Evolutionary conservation across 1,140 invertebrate genomes (phyloP).

Genomic region (Drosophila kohkoa): DNA sequence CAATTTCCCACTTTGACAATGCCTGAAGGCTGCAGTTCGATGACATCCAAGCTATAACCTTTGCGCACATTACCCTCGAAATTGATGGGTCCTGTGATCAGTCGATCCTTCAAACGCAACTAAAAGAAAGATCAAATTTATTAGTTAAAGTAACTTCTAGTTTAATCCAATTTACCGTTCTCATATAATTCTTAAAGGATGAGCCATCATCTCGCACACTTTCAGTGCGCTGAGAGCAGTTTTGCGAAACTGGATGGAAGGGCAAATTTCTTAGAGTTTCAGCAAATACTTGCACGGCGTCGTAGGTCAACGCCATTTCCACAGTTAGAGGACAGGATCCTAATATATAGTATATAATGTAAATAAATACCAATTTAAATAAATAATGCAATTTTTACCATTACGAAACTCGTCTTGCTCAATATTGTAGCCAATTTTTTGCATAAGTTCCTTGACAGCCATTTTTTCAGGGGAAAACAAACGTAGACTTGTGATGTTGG

Average conservation of each 20-base stretch:
- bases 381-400: slow-evolving; percentile 38
- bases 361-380: no score
- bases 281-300: slow-evolving; percentile 91
- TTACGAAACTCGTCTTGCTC: slow-evolving; percentile 85
- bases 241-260: slow-evolving; percentile 69
- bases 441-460: slow-evolving; percentile 64
- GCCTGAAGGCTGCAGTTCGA: slow-evolving; percentile 90
- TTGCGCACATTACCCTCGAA: slow-evolving; percentile 94
- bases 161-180: slow-evolving; percentile 60
- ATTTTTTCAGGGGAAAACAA: slow-evolving; percentile 87
- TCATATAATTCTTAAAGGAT: slow-evolving; percentile 93
- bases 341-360: slow-evolving; percentile 4
- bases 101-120: slow-evolving; percentile 61
- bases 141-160: slow-evolving; percentile 54
- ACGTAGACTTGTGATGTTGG: slow-evolving; percentile 92
- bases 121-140: slow-evolving; percentile 55
- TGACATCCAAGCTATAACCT: slow-evolving; percentile 92
- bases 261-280: slow-evolving; percentile 75
- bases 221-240: slow-evolving; percentile 87
- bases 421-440: slow-evolving; percentile 82
- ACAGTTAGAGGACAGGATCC: slow-evolving; percentile 86
- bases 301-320: slow-evolving; percentile 92
- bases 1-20: slow-evolving; percentile 91
- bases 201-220: slow-evolving; percentile 87
- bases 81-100: slow-evolving; percentile 92